Evolutionary conservation across 2,888 invertebrate species (phyloP), one percentile per base, ranked within the genome.

Genomic region (Tinea pellionella): DNA sequence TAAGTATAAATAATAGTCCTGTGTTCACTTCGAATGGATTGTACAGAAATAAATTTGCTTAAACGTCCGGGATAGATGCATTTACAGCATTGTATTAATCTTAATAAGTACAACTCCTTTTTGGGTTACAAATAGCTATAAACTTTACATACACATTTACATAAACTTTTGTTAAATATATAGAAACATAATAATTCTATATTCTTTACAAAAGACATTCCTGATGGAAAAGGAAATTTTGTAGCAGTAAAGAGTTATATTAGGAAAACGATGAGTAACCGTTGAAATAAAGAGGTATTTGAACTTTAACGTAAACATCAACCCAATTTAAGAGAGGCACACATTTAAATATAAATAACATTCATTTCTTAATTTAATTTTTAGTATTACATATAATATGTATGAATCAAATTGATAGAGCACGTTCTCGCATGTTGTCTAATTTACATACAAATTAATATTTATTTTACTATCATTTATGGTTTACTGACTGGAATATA

Each of bases 21-120:
- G n/a, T n/a, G n/a, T n/a, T n/a, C n/a, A n/a, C n/a, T n/a, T n/a
- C n/a, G n/a, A n/a, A n/a, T n/a, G n/a, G n/a, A n/a, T n/a, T n/a
- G n/a, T n/a, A n/a, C n/a, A n/a, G n/a, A 4, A 30, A 30, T 66
- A 69, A 69, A 80, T 80, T 78, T 77, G 76, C 77, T 80, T 80
- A 78, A 77, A 74, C 74, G 75, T 72, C 70, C 65, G 74, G 69
- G 78, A 77, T 77, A 79, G 18, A 51, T 8, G n/a, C 13, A n/a
- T 13, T 51, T 51, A 24, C 24, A 24, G 6, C 51, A 51, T 16
- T 51, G 15, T 16, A 41, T 41, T 9, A 47, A 47, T 47, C 47
- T 47, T 47, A 41, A 16, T 47, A 47, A 47, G 13, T 47, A 9
- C 47, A 47, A 47, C n/a, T 47, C 15, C 47, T 15, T 47, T 47